Evolutionary conservation across 2,113 vertebrate genomes (phyloP), one percentile per base, ranked within the genome.

Genomic region (Phalacrocorax aristotelis): DNA sequence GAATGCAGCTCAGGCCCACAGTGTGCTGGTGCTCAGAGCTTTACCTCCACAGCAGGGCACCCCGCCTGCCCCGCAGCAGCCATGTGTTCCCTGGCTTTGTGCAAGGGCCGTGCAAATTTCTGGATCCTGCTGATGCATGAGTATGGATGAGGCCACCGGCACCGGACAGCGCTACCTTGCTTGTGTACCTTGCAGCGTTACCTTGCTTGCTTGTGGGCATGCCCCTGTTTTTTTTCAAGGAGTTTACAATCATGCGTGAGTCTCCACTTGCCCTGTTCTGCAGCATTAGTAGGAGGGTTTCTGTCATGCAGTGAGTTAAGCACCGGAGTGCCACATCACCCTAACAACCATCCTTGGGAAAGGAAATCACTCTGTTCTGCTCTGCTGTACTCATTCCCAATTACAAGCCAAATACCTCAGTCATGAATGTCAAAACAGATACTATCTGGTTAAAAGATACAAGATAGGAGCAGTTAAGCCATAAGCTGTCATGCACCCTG

Each of bases 351-450:
- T 62, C 83, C 87, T 14, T 40, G 75, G 91, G 94, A 90, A 64
- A 90, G 76, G 68, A 90, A 93, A 96, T 80, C 84, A 49, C 82
- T 92, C 95, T 77, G 84, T 83, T 95, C 95, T 93, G 95, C 94
- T 87, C 96, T 70, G 84, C 38, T 93, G 82, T 95, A 64, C 91
- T 90, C 84, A 68, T 80, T 70, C 82, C 91, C 89, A 83, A 78
- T 88, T 94, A 94, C 17, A 7, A 96, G 91, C 70, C 82, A 80
- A 96, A 91, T 60, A 49, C 55, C 93, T 97, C 91, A 94, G 91
- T 95, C 93, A 93, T 44, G 84, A 96, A 91, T 95, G 95, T 96
- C 97, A 97, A 95, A 97, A 95, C 84, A 97, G 93, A 95, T 69
- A 76, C 77, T 93, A 42, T 93, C 94, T 93, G 90, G 89, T 94